Evolutionary conservation across 2,888 invertebrate genomes (phyloP), one percentile per base, ranked within the genome.

Genomic region (Agonum fuliginosum): DNA sequence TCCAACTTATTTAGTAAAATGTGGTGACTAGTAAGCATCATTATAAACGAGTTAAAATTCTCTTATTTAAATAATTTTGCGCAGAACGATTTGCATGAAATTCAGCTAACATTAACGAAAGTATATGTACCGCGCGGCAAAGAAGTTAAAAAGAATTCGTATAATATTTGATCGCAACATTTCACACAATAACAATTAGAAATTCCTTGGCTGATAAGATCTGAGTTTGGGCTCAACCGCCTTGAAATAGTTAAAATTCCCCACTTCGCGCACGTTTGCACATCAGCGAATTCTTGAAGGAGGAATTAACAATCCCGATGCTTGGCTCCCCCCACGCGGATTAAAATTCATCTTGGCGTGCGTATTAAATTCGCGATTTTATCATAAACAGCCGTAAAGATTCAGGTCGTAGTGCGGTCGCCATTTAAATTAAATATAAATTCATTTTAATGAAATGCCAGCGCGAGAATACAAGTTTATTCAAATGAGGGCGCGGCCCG

Each of bases 391-490:
- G 54, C 30, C 54, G 72, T 72, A 37, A 72, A 72, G 58, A 54
- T 54, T 72, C 58, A 34, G 37, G 72, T 48, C 19, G 51, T 8
- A 10, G 19, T 43, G 67, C 22, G 67, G 67, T 70, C 12, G 58
- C 54, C 24, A 72, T 72, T 72, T 72, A 58, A 72, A 72, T 72
- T 72, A 72, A 71, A 72, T 72, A 72, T 72, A 72, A 72, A 72
- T 72, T 71, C 37, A 71, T 71, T 72, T 58, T 54, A 72, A 72
- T 72, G 72, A 54, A 72, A 72, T 54, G 72, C 22, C 58, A 19
- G 58, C 58, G 12, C 24, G 12, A 2, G 72, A 58, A 58, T 58
- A 58, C 41, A 46, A 58, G 72, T 72, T 71, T 71, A 54, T 58
- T 72, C 20, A 54, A 72, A 72, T 58, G 24, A 58, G 46, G 41